Evolutionary conservation across 2,113 vertebrate genomes (phyloP).

Genomic region (Neoarius graeffei): DNA sequence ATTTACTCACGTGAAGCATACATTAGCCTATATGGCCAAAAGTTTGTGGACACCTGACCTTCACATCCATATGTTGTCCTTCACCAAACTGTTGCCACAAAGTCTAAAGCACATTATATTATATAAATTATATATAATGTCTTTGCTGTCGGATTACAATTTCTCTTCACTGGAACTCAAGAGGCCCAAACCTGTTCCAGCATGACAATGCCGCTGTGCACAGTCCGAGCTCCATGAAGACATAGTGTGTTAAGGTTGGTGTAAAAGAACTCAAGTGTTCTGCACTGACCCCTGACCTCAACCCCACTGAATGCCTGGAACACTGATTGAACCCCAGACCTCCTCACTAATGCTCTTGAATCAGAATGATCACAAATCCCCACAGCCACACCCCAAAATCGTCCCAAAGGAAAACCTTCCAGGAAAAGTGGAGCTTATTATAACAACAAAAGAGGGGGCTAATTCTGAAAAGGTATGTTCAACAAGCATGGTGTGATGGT

Average conservation of each 20-base stretch:
- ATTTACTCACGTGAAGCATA: background rate
- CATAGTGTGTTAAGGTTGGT: background rate
- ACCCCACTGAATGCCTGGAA: background rate
- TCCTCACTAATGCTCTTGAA: background rate
- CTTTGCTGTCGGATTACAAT: background rate
- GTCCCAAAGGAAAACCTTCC: background rate
- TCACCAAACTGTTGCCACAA: background rate
- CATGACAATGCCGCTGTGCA: no score
- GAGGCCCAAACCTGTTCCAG: background rate
- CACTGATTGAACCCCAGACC: background rate
- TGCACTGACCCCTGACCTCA: background rate
- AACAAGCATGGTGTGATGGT: background rate
- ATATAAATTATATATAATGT: background rate
- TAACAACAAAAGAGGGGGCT: background rate
- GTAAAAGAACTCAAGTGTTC: background rate
- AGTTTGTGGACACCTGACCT: background rate
- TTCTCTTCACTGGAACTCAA: background rate
- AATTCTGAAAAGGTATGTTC: background rate
- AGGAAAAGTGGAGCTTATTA: background rate
- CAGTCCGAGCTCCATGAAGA: background rate
- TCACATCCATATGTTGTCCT: background rate
- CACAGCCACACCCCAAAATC: background rate
- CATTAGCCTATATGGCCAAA: background rate
- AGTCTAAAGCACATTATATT: background rate
- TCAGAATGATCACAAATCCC: background rate